A percentile compares a stretch with the other conserved stretches of the same genome.
These are phyloP conservation scores for Diarsia dahlii DNA, from an alignment of 2,888 invertebrate genomes.

Conservation along the genomic window DNA sequence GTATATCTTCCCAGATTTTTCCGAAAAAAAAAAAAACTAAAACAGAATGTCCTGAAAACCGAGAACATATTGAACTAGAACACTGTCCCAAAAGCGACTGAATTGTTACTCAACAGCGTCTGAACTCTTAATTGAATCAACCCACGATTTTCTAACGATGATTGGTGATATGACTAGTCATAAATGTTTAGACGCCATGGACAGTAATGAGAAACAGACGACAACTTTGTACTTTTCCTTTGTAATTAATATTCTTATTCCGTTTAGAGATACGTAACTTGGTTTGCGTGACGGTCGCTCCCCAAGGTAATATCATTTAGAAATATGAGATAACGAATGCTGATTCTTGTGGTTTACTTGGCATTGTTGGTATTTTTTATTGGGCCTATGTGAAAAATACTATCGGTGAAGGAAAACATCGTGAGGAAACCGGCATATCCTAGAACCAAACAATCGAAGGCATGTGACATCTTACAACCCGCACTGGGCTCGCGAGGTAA, in stretches of 20 bases:
- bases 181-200: constrained; percentile 35
- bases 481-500: no score
- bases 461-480: no score
- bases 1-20: background rate
- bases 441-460: no score
- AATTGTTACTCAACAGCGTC: constrained; percentile 25
- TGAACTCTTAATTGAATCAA: constrained; percentile 35
- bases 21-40: background rate
- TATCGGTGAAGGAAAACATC: no score
- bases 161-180: constrained; percentile 34
- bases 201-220: constrained; percentile 59
- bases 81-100: background rate
- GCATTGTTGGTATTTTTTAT: background rate
- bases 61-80: background rate
- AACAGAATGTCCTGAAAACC: background rate
- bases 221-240: constrained; percentile 75
- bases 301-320: constrained; percentile 70
- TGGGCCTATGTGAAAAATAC: no score
- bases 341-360: background rate
- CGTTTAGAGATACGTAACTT: constrained; percentile 65
- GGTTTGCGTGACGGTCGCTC: constrained; percentile 54
- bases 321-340: constrained; percentile 53
- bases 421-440: no score
- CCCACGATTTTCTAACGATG: constrained; percentile 42
- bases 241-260: constrained; percentile 78